Percentiles rank a stretch among this genome's conserved stretches.
These are phyloP conservation scores for Dolichotis patagonum DNA, from an alignment of 2,113 vertebrate genomes.

Conservation along the genomic window DNA sequence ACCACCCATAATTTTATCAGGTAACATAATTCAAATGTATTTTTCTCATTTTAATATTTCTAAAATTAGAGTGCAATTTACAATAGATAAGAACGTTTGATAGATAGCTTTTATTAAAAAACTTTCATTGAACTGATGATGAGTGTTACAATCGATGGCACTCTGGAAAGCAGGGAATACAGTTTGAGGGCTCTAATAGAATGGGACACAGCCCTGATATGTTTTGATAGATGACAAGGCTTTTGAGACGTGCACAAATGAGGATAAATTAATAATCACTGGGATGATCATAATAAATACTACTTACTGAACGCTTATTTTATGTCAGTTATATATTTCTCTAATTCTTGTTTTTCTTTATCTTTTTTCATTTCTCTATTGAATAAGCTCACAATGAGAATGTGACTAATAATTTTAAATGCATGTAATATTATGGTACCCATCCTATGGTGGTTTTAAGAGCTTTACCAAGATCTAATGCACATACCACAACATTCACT, in stretches of 20 bases:
- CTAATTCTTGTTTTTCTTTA: not conserved
- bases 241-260: slow-evolving; percentile 33
- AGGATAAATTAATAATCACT: slow-evolving; percentile 36
- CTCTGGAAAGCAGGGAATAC: not conserved
- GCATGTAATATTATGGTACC: not conserved
- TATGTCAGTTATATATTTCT: not conserved
- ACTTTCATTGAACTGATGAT: not conserved
- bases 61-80: slow-evolving; percentile 5
- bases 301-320: slow-evolving; percentile 23
- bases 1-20: not conserved
- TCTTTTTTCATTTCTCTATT: slow-evolving; percentile 4
- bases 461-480: not conserved
- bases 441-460: not conserved
- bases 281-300: slow-evolving; percentile 35
- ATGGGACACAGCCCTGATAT: not conserved
- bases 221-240: slow-evolving; percentile 46
- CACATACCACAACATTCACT: not conserved
- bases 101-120: slow-evolving; percentile 16
- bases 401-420: slow-evolving; percentile 23
- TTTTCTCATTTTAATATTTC: slow-evolving; percentile 34
- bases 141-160: not conserved
- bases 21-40: not conserved
- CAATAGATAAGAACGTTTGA: not conserved
- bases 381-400: slow-evolving; percentile 11
- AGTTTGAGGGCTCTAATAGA: not conserved